Percentiles rank a stretch among this genome's conserved stretches.
Evolutionary conservation across 2,113 vertebrate species (phyloP).

Genomic region (Orthonyx spaldingii): DNA sequence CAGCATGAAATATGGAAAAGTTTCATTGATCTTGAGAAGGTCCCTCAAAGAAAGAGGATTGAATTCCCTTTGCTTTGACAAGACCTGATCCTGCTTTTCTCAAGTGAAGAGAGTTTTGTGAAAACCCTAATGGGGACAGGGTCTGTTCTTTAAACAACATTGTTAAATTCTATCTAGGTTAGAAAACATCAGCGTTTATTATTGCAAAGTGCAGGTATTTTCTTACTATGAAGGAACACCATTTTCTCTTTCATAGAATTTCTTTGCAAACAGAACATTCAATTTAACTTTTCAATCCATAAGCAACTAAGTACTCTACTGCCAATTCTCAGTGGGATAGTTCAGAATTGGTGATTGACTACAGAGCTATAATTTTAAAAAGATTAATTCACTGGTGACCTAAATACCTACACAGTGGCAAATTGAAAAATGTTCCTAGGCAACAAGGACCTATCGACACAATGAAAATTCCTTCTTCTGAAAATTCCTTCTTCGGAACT

Average conservation of each 20-base stretch:
- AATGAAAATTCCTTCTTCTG: conserved; percentile 24
- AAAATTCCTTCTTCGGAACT: conserved; percentile 1
- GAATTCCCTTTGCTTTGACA: background rate
- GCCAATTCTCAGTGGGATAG: background rate
- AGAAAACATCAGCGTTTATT: background rate
- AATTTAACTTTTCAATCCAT: conserved; percentile 23
- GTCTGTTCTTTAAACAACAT: background rate
- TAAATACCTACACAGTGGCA: conserved; percentile 53
- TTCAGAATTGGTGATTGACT: conserved; percentile 43
- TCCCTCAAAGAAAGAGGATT: background rate
- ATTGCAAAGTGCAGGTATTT: background rate
- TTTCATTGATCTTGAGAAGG: background rate
- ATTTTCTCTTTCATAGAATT: background rate
- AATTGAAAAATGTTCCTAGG: conserved; percentile 57
- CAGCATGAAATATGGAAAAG: background rate
- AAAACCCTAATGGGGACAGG: background rate
- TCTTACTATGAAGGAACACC: background rate
- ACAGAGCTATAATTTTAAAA: conserved; percentile 54
- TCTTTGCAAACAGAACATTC: conserved; percentile 21
- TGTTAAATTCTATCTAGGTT: background rate
- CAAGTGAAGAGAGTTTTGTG: background rate
- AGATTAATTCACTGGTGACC: conserved; percentile 65
- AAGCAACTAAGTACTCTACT: background rate
- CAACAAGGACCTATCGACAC: conserved; percentile 50
- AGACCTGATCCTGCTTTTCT: background rate